Percentiles rank a stretch among this genome's conserved stretches.
These are phyloP conservation scores for Indicator maculatus DNA, from an alignment of 2,113 vertebrate species.

Conservation along the genomic window DNA sequence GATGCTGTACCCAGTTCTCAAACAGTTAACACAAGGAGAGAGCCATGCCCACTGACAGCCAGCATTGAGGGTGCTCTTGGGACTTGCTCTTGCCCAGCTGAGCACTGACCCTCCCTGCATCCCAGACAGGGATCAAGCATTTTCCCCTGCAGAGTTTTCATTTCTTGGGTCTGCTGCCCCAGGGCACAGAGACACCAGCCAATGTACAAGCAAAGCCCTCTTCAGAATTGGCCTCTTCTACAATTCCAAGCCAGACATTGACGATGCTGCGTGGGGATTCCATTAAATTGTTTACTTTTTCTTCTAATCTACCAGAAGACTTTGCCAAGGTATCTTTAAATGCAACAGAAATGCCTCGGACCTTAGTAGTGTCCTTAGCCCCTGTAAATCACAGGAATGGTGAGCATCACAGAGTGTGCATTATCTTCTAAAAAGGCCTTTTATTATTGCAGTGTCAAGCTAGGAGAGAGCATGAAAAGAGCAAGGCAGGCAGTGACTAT, in stretches of 20 bases:
- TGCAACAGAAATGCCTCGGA: conserved; percentile 13
- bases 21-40: not conserved
- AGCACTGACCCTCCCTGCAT: not conserved
- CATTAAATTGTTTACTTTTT: conserved; percentile 12
- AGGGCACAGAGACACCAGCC: not conserved
- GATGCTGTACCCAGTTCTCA: not conserved
- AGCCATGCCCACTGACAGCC: not conserved
- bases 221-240: not conserved
- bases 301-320: not conserved
- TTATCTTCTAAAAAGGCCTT: conserved; percentile 13
- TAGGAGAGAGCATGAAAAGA: not conserved
- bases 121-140: not conserved
- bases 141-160: not conserved
- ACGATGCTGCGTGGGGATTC: not conserved
- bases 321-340: not conserved
- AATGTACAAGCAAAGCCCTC: not conserved
- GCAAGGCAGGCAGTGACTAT: conserved; percentile 1
- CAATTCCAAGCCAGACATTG: not conserved
- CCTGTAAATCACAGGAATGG: not conserved
- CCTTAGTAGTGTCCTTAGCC: not conserved
- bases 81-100: not conserved
- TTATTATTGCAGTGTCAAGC: not conserved
- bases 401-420: not conserved
- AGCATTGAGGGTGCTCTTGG: rapidly evolving
- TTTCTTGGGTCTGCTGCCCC: not conserved